phyloP scores from a whole-genome alignment of 2,888 invertebrate species.

The Phaonia tiefii region DNA sequence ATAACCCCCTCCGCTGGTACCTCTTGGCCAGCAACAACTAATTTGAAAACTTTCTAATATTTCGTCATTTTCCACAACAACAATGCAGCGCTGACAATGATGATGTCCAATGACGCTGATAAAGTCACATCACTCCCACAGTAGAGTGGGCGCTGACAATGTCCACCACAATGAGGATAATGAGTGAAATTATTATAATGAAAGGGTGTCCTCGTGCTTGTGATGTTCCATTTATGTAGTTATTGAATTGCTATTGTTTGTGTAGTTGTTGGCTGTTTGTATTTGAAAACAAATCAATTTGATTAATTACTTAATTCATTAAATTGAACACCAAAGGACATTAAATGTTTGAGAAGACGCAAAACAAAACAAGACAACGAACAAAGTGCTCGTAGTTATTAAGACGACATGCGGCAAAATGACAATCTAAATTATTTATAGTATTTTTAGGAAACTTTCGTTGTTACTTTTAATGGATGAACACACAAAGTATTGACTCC shows the following conservation, averaged over 20 bases:
- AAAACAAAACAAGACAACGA: background rate
- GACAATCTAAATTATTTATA: too few relatives aligned
- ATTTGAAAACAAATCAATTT: conserved; percentile 41
- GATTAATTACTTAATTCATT: conserved; percentile 57
- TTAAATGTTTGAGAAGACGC: background rate
- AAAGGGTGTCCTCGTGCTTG: background rate
- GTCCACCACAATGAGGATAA: background rate
- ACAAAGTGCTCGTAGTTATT: too few relatives aligned
- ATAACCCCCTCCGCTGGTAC: background rate
- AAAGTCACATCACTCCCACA: background rate
- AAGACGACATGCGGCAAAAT: background rate
- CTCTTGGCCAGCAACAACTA: background rate
- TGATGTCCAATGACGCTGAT: background rate
- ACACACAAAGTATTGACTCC: too few relatives aligned
- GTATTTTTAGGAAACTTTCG: too few relatives aligned
- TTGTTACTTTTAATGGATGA: too few relatives aligned
- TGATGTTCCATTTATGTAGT: background rate
- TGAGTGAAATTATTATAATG: background rate
- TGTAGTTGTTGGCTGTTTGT: background rate
- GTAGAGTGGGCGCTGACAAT: too few relatives aligned
- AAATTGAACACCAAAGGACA: conserved; percentile 53
- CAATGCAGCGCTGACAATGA: background rate
- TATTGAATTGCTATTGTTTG: background rate
- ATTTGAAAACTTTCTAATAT: background rate
- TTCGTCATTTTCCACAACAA: background rate